These are phyloP conservation scores for Cyclura pinguis DNA, from an alignment of 2,797 vertebrate genomes.

Conservation along the genomic window DNA sequence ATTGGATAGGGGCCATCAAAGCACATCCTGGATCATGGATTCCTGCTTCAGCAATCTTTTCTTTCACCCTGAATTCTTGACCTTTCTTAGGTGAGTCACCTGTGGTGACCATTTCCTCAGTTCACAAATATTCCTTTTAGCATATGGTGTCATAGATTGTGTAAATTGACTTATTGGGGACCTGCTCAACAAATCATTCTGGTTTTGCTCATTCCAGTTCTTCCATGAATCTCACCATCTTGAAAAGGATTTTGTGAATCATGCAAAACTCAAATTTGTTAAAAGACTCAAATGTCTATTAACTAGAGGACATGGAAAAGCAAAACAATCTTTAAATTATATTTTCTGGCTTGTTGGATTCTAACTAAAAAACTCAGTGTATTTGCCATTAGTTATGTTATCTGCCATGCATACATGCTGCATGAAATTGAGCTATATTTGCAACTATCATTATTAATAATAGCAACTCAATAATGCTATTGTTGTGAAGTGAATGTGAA, in stretches of 20 bases:
- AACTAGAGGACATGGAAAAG: background rate
- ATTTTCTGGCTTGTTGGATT: background rate
- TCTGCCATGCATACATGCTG: background rate
- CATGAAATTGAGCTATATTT: background rate
- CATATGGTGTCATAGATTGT: background rate
- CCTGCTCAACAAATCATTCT: background rate
- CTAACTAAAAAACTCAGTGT: background rate
- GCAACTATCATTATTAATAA: background rate
- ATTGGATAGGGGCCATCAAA: too few relatives aligned
- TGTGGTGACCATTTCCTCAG: background rate
- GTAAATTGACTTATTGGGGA: background rate
- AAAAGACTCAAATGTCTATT: background rate
- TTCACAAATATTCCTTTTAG: background rate
- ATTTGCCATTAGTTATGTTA: background rate
- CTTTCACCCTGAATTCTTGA: background rate
- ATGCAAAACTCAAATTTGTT: background rate
- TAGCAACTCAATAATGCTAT: background rate
- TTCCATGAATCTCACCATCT: background rate
- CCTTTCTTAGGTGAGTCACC: background rate
- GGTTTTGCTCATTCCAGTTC: background rate
- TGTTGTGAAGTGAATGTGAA: background rate
- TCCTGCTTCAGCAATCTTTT: background rate
- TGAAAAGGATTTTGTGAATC: background rate
- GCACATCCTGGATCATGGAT: background rate
- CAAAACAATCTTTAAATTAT: background rate